Conservation (phyloP, 1,140 invertebrate genomes). For the Monochamus saltuarius region DNA sequence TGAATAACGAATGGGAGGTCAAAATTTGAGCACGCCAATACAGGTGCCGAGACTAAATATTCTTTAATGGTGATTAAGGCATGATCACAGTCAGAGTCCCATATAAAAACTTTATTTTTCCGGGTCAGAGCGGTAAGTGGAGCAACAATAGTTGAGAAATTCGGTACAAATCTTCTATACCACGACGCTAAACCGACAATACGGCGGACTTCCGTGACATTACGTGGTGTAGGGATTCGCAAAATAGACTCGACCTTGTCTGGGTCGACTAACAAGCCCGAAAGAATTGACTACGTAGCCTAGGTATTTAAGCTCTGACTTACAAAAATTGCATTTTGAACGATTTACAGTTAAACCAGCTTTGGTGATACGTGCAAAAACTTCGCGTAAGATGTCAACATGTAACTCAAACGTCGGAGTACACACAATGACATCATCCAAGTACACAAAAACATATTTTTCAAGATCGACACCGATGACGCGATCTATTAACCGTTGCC, state of each 20-base stretch:
- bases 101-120: conserved; percentile 27
- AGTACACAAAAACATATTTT: conserved; percentile 30
- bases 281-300: conserved; percentile 44
- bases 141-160: conserved; percentile 43
- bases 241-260: conserved; percentile 48
- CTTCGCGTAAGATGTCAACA: conserved; percentile 1
- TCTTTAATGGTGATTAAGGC: conserved; percentile 17
- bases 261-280: conserved; percentile 44
- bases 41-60: conserved; percentile 11
- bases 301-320: conserved; percentile 40
- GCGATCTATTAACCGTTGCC: conserved; percentile 25
- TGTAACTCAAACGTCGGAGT: conserved; percentile 30
- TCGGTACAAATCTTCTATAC: conserved; percentile 47
- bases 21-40: conserved; percentile 26
- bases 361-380: neutral
- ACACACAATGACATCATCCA: conserved; percentile 47
- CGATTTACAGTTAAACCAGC: conserved; percentile 34
- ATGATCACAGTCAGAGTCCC: conserved; percentile 6
- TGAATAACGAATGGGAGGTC: conserved; percentile 32
- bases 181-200: conserved; percentile 55
- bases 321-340: conserved; percentile 45
- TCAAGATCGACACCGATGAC: conserved; percentile 30
- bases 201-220: conserved; percentile 40
- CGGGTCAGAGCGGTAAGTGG: conserved; percentile 30
- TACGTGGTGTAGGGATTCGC: neutral